Evolutionary conservation across 2,888 invertebrate species (phyloP), one percentile per base, ranked within the genome.

Genomic region (Oscheius sp.): DNA sequence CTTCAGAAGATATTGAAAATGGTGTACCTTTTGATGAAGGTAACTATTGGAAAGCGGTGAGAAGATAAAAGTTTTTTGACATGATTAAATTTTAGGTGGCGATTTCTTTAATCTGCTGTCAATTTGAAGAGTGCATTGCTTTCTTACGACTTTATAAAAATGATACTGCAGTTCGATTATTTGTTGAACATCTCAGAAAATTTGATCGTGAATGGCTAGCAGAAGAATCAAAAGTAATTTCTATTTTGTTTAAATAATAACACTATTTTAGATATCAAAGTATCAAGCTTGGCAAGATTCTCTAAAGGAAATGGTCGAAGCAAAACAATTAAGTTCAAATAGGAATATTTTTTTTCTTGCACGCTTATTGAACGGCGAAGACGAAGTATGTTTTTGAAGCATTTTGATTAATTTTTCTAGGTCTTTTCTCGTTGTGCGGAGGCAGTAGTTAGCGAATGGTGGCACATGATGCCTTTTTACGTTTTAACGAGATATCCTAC

Each of bases 381-480:
- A 80, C 0, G 53, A 43, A 52, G 69, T 69, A n/a, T 9, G 1
- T 1, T 18, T 55, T 55, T 23, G 21, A 25, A 3, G 16, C n/a
- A n/a, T 59, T 43, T 16, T 53, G 16, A 5, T 23, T 7, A 35
- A 18, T 58, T 27, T 58, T 56, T 72, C 21, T 55, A 75, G 49
- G 72, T 73, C 21, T 29, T 81, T 5, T 5, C 16, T 1, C 68
- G 72, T 13, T 66, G 75, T 59, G 76, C 78, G 13, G 59, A 69
- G 5, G 27, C 52, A 41, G 18, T 79, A 1, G 35, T 77, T 0
- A 13, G 56, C 1, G 52, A 79, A 18, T 81, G 81, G 81, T 81
- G 81, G 81, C 69, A 77, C 13, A 55, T 79, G n/a, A 61, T 81
- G 23, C 81, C 81, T 2, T 77, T 80, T 49, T 77, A 72, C 45